phyloP scores from a whole-genome alignment of 2,113 vertebrate genomes.

The Nycticebus coucang region DNA sequence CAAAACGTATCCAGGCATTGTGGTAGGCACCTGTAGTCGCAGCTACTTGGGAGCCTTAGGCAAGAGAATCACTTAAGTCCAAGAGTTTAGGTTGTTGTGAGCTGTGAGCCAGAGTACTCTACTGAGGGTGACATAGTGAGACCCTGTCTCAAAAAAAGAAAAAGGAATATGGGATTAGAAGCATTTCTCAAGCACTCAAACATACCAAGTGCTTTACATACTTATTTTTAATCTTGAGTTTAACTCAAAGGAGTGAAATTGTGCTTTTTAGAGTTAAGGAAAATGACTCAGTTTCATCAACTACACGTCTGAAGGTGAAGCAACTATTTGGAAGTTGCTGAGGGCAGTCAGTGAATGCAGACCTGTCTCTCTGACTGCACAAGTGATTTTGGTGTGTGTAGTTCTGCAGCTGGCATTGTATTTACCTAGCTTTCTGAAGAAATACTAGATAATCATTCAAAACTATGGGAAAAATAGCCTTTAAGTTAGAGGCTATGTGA shows the following conservation, averaged over 20 bases:
- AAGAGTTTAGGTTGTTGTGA: too few species aligned
- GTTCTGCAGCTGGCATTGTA: neutral
- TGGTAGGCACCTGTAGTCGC: too few species aligned
- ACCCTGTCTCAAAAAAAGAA: too few species aligned
- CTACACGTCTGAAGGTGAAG: neutral
- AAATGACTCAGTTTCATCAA: neutral
- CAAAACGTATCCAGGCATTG: too few species aligned
- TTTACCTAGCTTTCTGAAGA: neutral
- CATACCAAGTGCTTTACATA: too few species aligned
- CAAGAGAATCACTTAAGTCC: too few species aligned
- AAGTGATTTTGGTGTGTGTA: neutral
- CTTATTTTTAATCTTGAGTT: too few species aligned
- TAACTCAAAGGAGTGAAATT: neutral
- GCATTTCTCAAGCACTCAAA: too few species aligned
- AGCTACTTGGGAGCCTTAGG: too few species aligned
- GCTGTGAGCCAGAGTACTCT: too few species aligned
- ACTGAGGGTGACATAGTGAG: too few species aligned
- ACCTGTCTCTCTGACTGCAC: neutral
- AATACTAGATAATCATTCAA: neutral
- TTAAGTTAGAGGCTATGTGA: neutral
- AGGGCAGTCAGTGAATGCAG: neutral
- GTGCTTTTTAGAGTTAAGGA: neutral
- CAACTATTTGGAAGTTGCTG: neutral
- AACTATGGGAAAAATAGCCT: neutral
- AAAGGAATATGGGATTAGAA: too few species aligned